Evolutionary conservation across 2,888 invertebrate genomes (phyloP), one percentile per base, ranked within the genome.

Genomic region (Cosmia trapezina): DNA sequence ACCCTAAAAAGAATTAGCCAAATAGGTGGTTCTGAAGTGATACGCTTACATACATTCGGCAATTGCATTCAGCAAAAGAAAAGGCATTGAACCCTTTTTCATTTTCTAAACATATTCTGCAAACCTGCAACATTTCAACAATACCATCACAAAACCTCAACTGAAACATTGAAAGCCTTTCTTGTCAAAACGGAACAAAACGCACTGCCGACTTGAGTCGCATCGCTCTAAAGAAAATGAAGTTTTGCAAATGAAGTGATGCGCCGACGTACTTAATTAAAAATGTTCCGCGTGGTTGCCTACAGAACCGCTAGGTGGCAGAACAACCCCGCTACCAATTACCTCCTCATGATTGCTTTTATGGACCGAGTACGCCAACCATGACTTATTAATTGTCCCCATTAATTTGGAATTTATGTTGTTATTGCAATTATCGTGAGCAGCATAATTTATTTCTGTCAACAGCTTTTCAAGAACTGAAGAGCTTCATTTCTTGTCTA

Each of bases 191-290:
- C n/a, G n/a, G 62, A 68, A 80, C 80, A 86, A 77, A 84, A 83
- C 77, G 81, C 77, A 73, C 77, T 71, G 45, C 33, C 59, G 49
- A 22, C 60, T 68, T 62, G 60, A 81, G 80, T 76, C 75, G 63
- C 73, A 51, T 67, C 76, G 9, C 41, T 75, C 53, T 61, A 74
- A 83, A 86, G 80, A 78, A 84, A 87, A 86, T 85, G 81, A 88
- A 87, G 84, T 86, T 87, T 89, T 76, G 86, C 88, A 92, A 93
- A 92, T 92, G 89, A 91, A 92, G 91, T 93, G 93, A 93, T 93
- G 91, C 91, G 92, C 89, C 86, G 88, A 76, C 86, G 89, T 93
- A 41, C 7, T 7, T 41, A 93, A 94, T 94, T 94, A 93, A 93
- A 93, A 93, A 91, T 89, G 92, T 91, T 92, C 89, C 90, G 88